Evolutionary conservation across 2,797 vertebrate genomes (phyloP).

Genomic region (Pipistrellus nathusii): DNA sequence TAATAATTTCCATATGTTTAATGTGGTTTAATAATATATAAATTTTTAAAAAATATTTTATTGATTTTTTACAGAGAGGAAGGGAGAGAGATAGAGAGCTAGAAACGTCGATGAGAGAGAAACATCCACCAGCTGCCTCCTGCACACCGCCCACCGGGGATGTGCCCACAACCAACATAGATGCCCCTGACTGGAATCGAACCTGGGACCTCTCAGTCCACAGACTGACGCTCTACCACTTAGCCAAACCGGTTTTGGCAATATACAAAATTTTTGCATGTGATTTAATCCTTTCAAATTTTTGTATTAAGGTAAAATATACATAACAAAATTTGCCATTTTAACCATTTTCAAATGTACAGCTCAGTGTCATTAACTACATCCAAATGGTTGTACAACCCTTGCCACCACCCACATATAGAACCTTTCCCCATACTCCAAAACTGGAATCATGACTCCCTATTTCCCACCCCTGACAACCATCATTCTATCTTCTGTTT

Average conservation of each 20-base stretch:
- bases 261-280: neutral
- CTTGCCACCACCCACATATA: neutral
- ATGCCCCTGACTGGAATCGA: too few relatives aligned
- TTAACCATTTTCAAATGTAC: neutral
- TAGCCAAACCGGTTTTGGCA: too few relatives aligned
- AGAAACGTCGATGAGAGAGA: too few relatives aligned
- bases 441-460: neutral
- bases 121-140: too few relatives aligned
- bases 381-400: neutral
- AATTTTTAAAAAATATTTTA: too few relatives aligned
- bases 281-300: neutral
- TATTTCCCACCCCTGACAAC: accelerated
- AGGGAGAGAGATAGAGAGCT: too few relatives aligned
- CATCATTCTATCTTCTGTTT: neutral
- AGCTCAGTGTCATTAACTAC: neutral
- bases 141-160: too few relatives aligned
- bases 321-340: neutral
- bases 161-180: too few relatives aligned
- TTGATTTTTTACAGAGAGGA: too few relatives aligned
- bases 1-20: neutral
- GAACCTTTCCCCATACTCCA: neutral
- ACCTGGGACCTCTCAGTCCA: too few relatives aligned
- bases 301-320: neutral
- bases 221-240: too few relatives aligned
- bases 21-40: neutral